Evolutionary conservation across 1,140 invertebrate species (phyloP), one percentile per base, ranked within the genome.

Genomic region (Magallana ariakensis): DNA sequence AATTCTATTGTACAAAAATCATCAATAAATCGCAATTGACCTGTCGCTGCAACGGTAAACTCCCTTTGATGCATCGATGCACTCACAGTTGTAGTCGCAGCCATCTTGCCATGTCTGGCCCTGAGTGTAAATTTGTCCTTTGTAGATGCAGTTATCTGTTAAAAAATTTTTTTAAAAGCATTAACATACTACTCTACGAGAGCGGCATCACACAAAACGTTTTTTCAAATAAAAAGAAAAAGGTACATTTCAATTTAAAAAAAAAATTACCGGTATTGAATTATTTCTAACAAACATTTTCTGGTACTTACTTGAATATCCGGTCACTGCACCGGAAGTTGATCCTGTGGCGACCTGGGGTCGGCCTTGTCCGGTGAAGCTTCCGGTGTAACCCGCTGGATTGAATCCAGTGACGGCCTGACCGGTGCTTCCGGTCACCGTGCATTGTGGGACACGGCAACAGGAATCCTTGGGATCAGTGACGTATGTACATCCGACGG

Each of bases 31-130:
- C 33, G 19, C 11, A 11, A 5, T 11, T 87, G 82, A 93, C 92
- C 91, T 92, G 60, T 93, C 91, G 11, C 89, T 91, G 87, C 92
- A 93, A 80, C 85, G 91, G 90, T 92, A 93, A 66, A 88, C 84
- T 55, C 92, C 92, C 46, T 86, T 88, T 22, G 87, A 57, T 75
- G 89, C 91, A 90, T 92, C 89, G n/a, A 90, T 86, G 89, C 92
- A 93, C 22, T 87, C 88, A 81, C 91, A 92, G 60, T 90, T 84
- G 62, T 91, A 92, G 80, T 87, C 84, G 75, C 91, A 92, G 8
- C 91, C 91, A 89, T 92, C 91, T 11, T 89, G 83, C 91, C 91
- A 92, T 46, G 66, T 90, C 56, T 91, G 75, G 66, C 91, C 91
- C 80, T 91, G 87, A 11, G 62, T 60, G 80, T 91, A 89, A 0